These are phyloP conservation scores for Psophia crepitans DNA, from an alignment of 2,113 vertebrate genomes.

Conservation along the genomic window DNA sequence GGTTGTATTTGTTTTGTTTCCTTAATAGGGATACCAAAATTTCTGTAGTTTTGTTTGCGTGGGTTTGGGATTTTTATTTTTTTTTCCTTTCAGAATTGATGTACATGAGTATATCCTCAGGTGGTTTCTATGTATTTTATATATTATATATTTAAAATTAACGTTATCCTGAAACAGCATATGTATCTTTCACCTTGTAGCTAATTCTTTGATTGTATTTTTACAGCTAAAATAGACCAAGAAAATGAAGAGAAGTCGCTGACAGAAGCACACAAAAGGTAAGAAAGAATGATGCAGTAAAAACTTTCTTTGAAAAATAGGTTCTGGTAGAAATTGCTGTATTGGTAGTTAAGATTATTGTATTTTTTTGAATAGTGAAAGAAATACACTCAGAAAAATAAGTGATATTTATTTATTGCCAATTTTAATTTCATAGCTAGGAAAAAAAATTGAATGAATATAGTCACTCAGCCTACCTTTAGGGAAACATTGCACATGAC, in stretches of 20 bases:
- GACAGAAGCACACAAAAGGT: slow-evolving; percentile 88
- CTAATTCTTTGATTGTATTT: slow-evolving; percentile 23
- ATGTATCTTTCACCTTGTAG: neutral
- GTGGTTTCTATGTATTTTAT: neutral
- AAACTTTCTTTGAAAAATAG: neutral
- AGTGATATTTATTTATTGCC: neutral
- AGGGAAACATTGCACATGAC: neutral
- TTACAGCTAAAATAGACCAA: slow-evolving; percentile 90
- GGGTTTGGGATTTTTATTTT: too few relatives aligned
- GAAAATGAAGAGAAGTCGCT: slow-evolving; percentile 86
- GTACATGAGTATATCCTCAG: neutral
- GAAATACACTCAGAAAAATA: neutral
- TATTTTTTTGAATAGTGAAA: neutral
- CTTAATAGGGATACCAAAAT: neutral
- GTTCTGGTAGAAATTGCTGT: neutral
- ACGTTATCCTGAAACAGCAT: neutral
- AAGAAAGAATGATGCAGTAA: slow-evolving; percentile 45
- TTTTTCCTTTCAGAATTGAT: neutral
- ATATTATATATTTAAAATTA: neutral
- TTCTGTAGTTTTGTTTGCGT: neutral
- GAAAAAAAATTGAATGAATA: neutral
- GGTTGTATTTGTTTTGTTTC: neutral
- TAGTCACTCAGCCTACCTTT: neutral
- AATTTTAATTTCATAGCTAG: neutral
- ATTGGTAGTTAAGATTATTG: neutral